Evolutionary conservation across 2,113 vertebrate species (phyloP), one percentile per base, ranked within the genome.

Genomic region (Platichthys stellatus): DNA sequence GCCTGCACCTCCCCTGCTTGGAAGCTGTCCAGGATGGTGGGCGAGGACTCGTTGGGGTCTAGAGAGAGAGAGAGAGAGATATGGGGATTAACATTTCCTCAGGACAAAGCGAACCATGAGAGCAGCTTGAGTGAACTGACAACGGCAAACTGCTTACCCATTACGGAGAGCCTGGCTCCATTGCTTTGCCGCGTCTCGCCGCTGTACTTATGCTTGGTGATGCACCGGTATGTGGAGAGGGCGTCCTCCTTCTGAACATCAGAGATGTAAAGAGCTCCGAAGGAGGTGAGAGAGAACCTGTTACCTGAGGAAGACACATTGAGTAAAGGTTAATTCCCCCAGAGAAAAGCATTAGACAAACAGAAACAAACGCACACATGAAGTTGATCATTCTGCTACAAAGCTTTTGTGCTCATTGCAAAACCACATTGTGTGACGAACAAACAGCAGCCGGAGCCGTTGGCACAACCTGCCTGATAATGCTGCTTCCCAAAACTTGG

Each of bases 241-340:
- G 96, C 98, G 7, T 99, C 98, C 93, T 99, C 98, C 93, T 98
- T 99, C 95, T 99, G 97, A 85, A 99, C 97, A 64, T 99, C 98
- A 1, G 97, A 96, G 95, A 99, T 99, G 96, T 99, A 99, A 88
- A 99, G 96, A 85, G 97, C 97, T 70, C 98, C 98, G 0, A 96
- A 97, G 81, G 94, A 95, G 81, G 97, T 98, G 93, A 99, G 95
- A 88, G 94, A 96, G 94, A 98, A 98, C 92, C 98, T 95, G 93
- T 97, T 97, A 94, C 97, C 98, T 99, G 93, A 85, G 92, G 87
- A 93, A n/a, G 60, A 89, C 63, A 88, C 28, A 75, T 63, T 51
- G 21, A 57, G 20, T 7, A 54, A 67, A 83, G 53, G 21, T 87
- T 67, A 31, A 65, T 45, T 49, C 65, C 38, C 18, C 28, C 6